Percentiles rank a stretch among this genome's conserved stretches.
phyloP scores from a whole-genome alignment of 2,888 invertebrate genomes.

The Sinodicranocentrus sp. region DNA sequence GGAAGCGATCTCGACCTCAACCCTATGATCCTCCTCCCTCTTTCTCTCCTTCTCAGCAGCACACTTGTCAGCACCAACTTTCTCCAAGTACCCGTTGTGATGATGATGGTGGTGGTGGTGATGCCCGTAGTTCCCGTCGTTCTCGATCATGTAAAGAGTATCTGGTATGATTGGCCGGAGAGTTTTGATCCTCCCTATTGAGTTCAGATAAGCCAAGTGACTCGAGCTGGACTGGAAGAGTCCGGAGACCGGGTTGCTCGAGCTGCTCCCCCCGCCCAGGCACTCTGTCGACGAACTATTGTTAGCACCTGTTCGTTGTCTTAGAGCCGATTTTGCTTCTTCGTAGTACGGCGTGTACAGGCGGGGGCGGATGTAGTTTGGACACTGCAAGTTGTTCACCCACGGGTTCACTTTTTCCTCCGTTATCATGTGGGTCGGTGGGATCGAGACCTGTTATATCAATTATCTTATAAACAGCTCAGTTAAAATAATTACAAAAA shows the following conservation, averaged over 20 bases:
- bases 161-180: slow-evolving; percentile 68
- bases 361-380: slow-evolving; percentile 86
- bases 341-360: slow-evolving; percentile 97
- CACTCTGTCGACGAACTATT: slow-evolving; percentile 29
- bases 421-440: slow-evolving; percentile 89
- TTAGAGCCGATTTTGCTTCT: slow-evolving; percentile 82
- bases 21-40: not conserved
- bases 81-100: slow-evolving; percentile 17
- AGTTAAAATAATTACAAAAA: too few relatives aligned
- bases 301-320: slow-evolving; percentile 56
- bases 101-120: slow-evolving; percentile 2
- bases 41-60: not conserved
- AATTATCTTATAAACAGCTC: too few relatives aligned
- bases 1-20: too few relatives aligned
- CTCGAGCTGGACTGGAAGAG: not conserved
- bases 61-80: not conserved
- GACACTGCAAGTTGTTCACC: slow-evolving; percentile 82
- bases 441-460: slow-evolving; percentile 83
- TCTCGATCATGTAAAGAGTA: slow-evolving; percentile 72
- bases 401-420: slow-evolving; percentile 87
- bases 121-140: slow-evolving; percentile 3
- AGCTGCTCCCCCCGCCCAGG: not conserved
- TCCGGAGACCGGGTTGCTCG: not conserved
- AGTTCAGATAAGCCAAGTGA: slow-evolving; percentile 47
- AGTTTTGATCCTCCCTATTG: slow-evolving; percentile 63